Base-by-base conservation (phyloP, 2,888 invertebrate species). In the Hirtodrosophila alboralis region DNA sequence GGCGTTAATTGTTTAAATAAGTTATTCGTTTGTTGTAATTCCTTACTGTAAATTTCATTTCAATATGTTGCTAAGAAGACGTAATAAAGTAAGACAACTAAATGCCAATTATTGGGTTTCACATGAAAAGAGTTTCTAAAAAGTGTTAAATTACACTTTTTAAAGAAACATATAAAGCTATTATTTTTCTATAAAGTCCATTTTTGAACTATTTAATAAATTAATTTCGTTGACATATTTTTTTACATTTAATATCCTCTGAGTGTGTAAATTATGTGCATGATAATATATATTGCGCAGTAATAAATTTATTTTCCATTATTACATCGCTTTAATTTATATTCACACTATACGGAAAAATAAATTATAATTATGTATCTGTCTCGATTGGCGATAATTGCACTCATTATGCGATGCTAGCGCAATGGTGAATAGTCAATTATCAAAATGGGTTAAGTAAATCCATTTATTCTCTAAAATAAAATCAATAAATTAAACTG, bases 241-340 rank as follows among this genome's bases (percentile, higher is more conserved):
- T 31, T 43, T 59, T 23, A 10, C 13, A 7, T 10, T 9, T 27
- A 57, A 14, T 16, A 10, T 3, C 9, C 10, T n/a, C 14, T 1
- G 1, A 34, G 34, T 28, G 18, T 14, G 43, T 26, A 37, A 37
- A 27, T 44, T 27, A 37, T 43, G 28, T 13, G 16, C n/a, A 9
- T 8, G 26, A 34, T 40, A 54, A 68, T 41, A 59, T 41, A 73
- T 57, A 58, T 69, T 44, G 27, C 59, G 66, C 78, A 70, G 71
- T 67, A 78, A 78, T 78, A 66, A 45, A 62, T 66, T 56, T 41
- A 66, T 52, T 59, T 81, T 37, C 31, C 52, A 51, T 34, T 41
- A 49, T 51, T 28, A 18, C 41, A 49, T 3, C 21, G 49, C 49
- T 33, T 43, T 60, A 62, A 68, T 49, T 76, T 66, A 45, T 58